phyloP scores from a whole-genome alignment of 2,113 vertebrate species.

The Tachycineta bicolor region DNA sequence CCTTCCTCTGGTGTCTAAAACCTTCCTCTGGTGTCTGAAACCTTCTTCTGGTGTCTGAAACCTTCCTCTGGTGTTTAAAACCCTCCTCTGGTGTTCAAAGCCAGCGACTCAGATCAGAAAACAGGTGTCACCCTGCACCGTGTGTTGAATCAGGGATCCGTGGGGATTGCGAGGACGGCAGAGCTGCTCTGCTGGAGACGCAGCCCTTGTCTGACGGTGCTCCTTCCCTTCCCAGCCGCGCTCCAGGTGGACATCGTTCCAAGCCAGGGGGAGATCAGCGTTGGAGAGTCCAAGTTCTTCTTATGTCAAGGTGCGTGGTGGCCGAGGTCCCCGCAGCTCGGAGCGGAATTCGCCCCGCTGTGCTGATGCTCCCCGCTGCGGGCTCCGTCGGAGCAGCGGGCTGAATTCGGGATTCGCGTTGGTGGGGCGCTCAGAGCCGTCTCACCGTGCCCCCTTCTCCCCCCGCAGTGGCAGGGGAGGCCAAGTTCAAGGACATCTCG shows the following conservation, averaged over 20 bases:
- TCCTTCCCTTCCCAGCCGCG: constrained; percentile 77
- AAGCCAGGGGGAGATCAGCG: constrained; percentile 92
- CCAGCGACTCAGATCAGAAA: not conserved
- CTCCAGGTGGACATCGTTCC: constrained; percentile 95
- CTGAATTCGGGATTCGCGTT: not conserved
- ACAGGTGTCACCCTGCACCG: accelerated
- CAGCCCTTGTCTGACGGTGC: not conserved
- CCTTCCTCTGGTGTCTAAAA: not conserved
- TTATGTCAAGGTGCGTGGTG: constrained; percentile 88
- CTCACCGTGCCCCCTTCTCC: accelerated
- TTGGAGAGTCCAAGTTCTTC: constrained; percentile 99
- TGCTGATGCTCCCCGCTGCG: not conserved
- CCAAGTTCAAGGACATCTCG: constrained; percentile 88
- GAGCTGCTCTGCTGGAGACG: not conserved
- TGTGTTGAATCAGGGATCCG: too few relatives aligned
- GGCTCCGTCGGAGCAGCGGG: not conserved
- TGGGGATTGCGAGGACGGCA: not conserved
- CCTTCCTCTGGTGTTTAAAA: not conserved
- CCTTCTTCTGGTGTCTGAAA: not conserved
- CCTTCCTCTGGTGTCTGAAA: not conserved
- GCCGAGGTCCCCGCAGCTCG: accelerated
- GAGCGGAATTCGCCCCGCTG: not conserved
- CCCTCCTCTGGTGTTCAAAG: accelerated
- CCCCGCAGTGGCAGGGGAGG: constrained; percentile 81
- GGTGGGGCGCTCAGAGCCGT: too few relatives aligned